Conservation (phyloP, 30 jellyfish, hydroid and myxozoan species). For the Aurelia sp. region DNA sequence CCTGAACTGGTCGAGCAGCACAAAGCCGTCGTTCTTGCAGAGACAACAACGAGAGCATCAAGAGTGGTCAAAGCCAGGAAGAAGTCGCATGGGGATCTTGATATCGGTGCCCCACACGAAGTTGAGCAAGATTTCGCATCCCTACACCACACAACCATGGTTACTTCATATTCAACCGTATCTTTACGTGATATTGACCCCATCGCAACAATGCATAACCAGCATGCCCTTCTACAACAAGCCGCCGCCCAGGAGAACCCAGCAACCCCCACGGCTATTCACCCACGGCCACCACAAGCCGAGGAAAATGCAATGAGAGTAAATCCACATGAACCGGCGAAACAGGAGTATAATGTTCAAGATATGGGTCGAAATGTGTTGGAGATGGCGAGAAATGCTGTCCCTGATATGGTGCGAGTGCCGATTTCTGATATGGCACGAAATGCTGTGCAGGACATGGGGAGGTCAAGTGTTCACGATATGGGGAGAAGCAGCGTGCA, state of each 20-base stretch:
- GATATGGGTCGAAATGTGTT: slow-evolving; percentile 53
- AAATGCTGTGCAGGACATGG: slow-evolving; percentile 40
- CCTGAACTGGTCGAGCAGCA: slow-evolving; percentile 89
- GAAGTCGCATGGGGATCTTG: slow-evolving; percentile 63
- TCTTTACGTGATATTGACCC: slow-evolving; percentile 72
- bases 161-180: slow-evolving; percentile 68
- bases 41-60: slow-evolving; percentile 87
- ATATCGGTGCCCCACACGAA: slow-evolving; percentile 39
- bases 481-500: slow-evolving; percentile 9
- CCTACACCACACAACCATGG: slow-evolving; percentile 72
- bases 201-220: slow-evolving; percentile 51
- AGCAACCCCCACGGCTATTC: slow-evolving; percentile 65
- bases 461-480: slow-evolving; percentile 33
- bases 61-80: slow-evolving; percentile 85
- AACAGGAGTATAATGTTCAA: slow-evolving; percentile 47
- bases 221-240: slow-evolving; percentile 55
- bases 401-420: slow-evolving; percentile 37
- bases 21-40: slow-evolving; percentile 90
- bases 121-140: slow-evolving; percentile 59
- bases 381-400: slow-evolving; percentile 43
- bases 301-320: slow-evolving; percentile 53
- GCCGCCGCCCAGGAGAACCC: slow-evolving; percentile 74
- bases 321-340: slow-evolving; percentile 31
- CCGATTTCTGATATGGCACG: slow-evolving; percentile 39
- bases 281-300: slow-evolving; percentile 73